phyloP scores from a whole-genome alignment of 1,140 invertebrate species.

The Galleria mellonella region DNA sequence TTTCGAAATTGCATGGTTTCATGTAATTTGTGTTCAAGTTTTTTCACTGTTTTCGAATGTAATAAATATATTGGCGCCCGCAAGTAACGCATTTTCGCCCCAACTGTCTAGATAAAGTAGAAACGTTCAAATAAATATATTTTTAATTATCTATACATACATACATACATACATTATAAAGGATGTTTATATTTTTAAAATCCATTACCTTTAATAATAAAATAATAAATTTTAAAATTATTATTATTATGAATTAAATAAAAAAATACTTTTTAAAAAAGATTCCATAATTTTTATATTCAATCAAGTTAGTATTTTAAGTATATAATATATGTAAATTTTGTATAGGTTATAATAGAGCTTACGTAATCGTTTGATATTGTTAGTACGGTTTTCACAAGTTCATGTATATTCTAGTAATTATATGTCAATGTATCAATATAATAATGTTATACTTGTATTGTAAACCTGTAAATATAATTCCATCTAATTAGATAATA shows the following conservation, averaged over 20 bases:
- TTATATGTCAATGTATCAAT: conserved; percentile 21
- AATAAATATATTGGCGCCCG: conserved; percentile 7
- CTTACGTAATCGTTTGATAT: conserved; percentile 11
- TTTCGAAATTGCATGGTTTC: too few relatives aligned
- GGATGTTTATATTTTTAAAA: conserved; percentile 46
- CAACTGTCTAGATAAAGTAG: conserved; percentile 24
- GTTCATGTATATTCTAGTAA: conserved; percentile 36
- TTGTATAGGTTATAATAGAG: conserved; percentile 31
- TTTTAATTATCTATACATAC: conserved; percentile 26
- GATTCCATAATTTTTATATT: conserved; percentile 55
- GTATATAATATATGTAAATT: conserved; percentile 39
- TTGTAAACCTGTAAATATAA: background rate
- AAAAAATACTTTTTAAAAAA: conserved; percentile 14
- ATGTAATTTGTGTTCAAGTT: too few relatives aligned
- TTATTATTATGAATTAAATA: conserved; percentile 16
- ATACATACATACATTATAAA: conserved; percentile 15
- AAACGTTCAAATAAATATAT: conserved; percentile 33
- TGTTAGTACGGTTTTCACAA: conserved; percentile 2
- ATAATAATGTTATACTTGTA: background rate
- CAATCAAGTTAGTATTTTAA: conserved; percentile 37
- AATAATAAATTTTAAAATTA: conserved; percentile 15
- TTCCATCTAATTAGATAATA: conserved; percentile 1
- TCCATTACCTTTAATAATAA: conserved; percentile 16
- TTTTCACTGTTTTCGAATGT: too few relatives aligned
- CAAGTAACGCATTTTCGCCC: conserved; percentile 16